Evolutionary conservation across 2,888 invertebrate genomes (phyloP).

Genomic region (Mesorhabditis spiculigera): DNA sequence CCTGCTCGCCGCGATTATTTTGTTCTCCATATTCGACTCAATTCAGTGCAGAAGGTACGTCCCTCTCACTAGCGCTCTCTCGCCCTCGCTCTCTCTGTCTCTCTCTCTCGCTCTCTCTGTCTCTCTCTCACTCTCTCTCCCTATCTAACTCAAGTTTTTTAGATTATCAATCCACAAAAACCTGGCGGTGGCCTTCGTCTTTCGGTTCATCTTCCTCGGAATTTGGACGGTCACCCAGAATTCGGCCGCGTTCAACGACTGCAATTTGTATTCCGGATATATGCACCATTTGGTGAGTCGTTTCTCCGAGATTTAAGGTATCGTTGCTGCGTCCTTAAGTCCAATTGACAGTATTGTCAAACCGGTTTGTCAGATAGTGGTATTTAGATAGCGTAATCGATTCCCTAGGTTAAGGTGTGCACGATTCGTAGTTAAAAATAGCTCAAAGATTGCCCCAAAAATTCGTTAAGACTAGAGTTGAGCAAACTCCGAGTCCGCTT

Average conservation of each 20-base stretch:
- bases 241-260: conserved; percentile 52
- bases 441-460: too few relatives aligned
- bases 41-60: conserved; percentile 39
- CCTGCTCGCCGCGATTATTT: conserved; percentile 49
- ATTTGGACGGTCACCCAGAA: conserved; percentile 54
- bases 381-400: too few relatives aligned
- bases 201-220: conserved; percentile 60
- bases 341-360: too few relatives aligned
- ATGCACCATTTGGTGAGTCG: conserved; percentile 38
- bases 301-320: neutral
- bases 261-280: conserved; percentile 31
- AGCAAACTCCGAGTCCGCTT: too few relatives aligned
- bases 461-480: too few relatives aligned
- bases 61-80: too few relatives aligned
- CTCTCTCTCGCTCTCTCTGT: too few relatives aligned
- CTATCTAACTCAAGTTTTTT: conserved; percentile 43
- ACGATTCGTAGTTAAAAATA: too few relatives aligned
- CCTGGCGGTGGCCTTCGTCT: conserved; percentile 62
- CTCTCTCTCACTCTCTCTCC: neutral
- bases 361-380: too few relatives aligned
- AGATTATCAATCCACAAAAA: conserved; percentile 55
- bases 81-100: too few relatives aligned
- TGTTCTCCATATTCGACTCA: conserved; percentile 56
- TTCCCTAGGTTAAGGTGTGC: too few relatives aligned
- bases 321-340: too few relatives aligned